A percentile compares a stretch with the other conserved stretches of the same genome.
Evolutionary conservation across 2,113 vertebrate species (phyloP).

Genomic region (Oenanthe melanoleuca): DNA sequence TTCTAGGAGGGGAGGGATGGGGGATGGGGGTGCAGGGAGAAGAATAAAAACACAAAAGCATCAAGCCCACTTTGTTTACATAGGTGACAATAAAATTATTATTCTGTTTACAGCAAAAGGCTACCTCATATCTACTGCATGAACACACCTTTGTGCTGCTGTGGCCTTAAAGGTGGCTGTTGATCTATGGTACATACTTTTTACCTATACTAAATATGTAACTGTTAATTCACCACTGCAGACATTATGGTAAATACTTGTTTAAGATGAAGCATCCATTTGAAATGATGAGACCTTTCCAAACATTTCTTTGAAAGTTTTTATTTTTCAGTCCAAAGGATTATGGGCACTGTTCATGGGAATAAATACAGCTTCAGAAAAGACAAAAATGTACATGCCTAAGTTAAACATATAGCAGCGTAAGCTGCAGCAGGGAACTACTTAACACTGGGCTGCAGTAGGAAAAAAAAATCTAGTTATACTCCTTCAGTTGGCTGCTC

Average conservation of each 20-base stretch:
- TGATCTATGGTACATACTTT: slow-evolving; percentile 78
- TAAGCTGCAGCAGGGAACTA: slow-evolving; percentile 23
- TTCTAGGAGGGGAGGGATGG: slow-evolving; percentile 22
- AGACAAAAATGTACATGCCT: neutral
- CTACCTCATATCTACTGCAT: slow-evolving; percentile 93
- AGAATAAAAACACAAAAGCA: neutral
- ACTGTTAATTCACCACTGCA: slow-evolving; percentile 52
- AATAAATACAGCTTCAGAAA: slow-evolving; percentile 18
- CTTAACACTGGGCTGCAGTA: slow-evolving; percentile 48
- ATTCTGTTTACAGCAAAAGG: slow-evolving; percentile 96
- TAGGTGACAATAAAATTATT: slow-evolving; percentile 70
- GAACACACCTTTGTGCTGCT: slow-evolving; percentile 79
- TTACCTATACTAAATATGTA: slow-evolving; percentile 55
- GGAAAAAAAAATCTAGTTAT: neutral
- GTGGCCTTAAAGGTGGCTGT: slow-evolving; percentile 76
- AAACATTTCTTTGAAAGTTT: slow-evolving; percentile 55
- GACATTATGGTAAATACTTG: slow-evolving; percentile 51
- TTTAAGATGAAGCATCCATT: slow-evolving; percentile 59
- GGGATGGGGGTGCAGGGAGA: neutral
- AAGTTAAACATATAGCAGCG: neutral
- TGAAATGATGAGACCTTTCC: slow-evolving; percentile 57
- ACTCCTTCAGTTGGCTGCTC: slow-evolving; percentile 1
- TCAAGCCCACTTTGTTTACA: slow-evolving; percentile 76
- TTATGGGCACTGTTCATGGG: slow-evolving; percentile 47
- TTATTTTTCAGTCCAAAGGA: slow-evolving; percentile 55